Conservation (phyloP, 2,797 vertebrate genomes). For the Alfaro cultratus region DNA sequence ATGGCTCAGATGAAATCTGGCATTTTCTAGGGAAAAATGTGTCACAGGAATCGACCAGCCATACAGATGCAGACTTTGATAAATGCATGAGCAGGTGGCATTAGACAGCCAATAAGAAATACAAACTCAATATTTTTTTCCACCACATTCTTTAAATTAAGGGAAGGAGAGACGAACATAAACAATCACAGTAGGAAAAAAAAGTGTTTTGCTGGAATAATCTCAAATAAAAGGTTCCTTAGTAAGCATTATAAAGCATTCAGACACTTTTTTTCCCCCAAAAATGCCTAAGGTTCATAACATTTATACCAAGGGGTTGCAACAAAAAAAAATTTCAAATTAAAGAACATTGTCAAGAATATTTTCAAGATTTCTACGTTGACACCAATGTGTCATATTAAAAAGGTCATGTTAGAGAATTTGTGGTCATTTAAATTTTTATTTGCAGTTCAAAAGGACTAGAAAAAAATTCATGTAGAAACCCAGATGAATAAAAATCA, state of each 20-base stretch:
- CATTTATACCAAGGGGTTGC: not conserved
- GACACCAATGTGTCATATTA: not conserved
- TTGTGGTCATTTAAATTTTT: not conserved
- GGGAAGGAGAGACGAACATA: not conserved
- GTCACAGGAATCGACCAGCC: not conserved
- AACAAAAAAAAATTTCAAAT: not conserved
- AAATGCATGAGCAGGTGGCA: not conserved
- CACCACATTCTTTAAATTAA: not conserved
- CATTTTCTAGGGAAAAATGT: not conserved
- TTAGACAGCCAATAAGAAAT: not conserved
- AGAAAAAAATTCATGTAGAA: not conserved
- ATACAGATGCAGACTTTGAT: not conserved
- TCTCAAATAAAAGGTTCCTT: not conserved
- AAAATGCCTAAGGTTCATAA: not conserved
- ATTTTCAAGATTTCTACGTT: not conserved
- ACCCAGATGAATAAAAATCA: not conserved
- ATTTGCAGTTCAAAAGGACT: not conserved
- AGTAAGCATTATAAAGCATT: not conserved
- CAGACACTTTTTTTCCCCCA: not conserved
- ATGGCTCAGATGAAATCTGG: not conserved
- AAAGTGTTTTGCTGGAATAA: not conserved
- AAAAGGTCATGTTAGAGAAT: not conserved
- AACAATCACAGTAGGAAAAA: not conserved
- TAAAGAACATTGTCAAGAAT: not conserved
- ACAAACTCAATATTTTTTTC: not conserved